Conservation (phyloP, 2,888 invertebrate species). For the Nezara viridula region DNA sequence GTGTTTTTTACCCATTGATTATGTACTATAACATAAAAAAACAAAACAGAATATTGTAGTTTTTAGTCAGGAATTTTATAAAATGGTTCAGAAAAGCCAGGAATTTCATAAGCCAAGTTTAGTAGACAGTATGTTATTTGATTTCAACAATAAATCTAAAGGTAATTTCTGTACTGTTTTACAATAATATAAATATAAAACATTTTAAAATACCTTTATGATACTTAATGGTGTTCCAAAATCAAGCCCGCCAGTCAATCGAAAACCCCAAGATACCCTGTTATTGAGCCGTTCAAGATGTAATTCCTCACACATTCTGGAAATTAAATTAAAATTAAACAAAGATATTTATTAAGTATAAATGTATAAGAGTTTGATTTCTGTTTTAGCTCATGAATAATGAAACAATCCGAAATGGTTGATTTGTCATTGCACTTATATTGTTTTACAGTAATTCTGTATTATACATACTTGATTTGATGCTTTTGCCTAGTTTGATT, state of each 20-base stretch:
- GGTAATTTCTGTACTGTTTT: neutral
- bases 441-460: neutral
- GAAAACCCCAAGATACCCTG: slow-evolving; percentile 79
- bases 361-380: neutral
- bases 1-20: neutral
- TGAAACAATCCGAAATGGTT: neutral
- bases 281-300: slow-evolving; percentile 68
- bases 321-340: slow-evolving; percentile 49
- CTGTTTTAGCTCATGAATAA: neutral
- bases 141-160: neutral
- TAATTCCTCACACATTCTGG: slow-evolving; percentile 66
- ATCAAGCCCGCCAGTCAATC: slow-evolving; percentile 81
- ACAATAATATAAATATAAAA: neutral
- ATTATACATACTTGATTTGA: neutral
- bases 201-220: slow-evolving; percentile 74
- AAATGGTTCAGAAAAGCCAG: neutral
- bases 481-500: neutral
- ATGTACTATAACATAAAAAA: too few species aligned
- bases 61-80: neutral
- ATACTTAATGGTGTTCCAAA: slow-evolving; percentile 82
- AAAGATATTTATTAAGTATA: neutral
- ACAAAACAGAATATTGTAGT: neutral
- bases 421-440: neutral
- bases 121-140: neutral
- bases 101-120: neutral